Evolutionary conservation across 2,888 invertebrate species (phyloP).

Genomic region (Nomada fabriciana): DNA sequence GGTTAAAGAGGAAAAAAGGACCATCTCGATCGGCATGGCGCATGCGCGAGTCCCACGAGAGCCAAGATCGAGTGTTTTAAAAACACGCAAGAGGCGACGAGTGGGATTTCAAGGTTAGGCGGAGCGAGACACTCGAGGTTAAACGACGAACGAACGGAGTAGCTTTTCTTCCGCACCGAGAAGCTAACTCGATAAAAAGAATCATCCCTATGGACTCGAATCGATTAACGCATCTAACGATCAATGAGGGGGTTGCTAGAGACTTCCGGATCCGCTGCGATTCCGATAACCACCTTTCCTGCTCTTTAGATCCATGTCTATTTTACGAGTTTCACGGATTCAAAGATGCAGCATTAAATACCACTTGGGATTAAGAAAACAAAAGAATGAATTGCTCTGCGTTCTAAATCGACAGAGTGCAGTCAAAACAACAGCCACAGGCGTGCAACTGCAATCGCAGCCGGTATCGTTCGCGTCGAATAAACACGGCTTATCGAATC

Average conservation of each 20-base stretch:
- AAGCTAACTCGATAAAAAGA: conserved; percentile 9
- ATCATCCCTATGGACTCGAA: not conserved
- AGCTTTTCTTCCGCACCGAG: conserved; percentile 54
- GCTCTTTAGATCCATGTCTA: not conserved
- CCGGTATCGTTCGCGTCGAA: conserved; percentile 16
- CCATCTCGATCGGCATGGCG: conserved; percentile 39
- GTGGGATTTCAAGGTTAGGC: conserved; percentile 79
- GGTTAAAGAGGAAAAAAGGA: conserved; percentile 41
- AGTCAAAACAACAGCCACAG: not conserved
- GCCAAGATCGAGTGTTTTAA: conserved; percentile 67
- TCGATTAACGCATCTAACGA: too few relatives aligned
- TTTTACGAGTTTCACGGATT: not conserved
- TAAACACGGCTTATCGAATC: conserved; percentile 34
- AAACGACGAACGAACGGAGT: conserved; percentile 56
- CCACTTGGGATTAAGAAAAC: too few relatives aligned
- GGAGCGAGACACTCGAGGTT: conserved; percentile 72
- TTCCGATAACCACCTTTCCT: not conserved
- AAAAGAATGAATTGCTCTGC: not conserved
- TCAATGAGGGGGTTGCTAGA: not conserved
- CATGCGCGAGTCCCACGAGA: conserved; percentile 57
- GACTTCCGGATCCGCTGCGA: not conserved
- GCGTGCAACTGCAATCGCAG: not conserved
- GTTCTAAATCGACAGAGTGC: not conserved
- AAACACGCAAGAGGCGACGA: conserved; percentile 75
- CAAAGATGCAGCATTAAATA: not conserved